Base-by-base conservation (phyloP, 2,888 invertebrate genomes). In the Aporophyla nigra region DNA sequence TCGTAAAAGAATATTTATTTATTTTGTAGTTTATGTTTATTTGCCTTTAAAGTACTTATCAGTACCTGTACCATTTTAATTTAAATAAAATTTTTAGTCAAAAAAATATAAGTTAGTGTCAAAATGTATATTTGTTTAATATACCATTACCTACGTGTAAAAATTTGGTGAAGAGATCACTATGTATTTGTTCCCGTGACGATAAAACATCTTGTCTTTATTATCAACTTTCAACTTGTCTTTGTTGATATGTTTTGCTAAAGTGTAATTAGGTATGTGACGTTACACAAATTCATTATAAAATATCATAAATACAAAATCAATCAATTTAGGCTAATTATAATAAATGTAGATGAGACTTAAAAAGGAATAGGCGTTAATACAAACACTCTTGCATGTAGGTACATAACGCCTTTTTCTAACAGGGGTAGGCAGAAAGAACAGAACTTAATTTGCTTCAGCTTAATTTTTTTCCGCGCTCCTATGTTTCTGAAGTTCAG, bases 1-100 rank as follows among this genome's bases (percentile, higher is more conserved):
- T 61, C 51, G 43, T 73, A 51, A 78, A 70, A 24, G n/a, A 58
- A 53, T 40, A 76, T 62, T 78, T 61, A 51, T 51, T 56, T 63
- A 33, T 59, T 56, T 71, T 58, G 53, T 49, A 46, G 51, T 74
- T 81, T 71, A 61, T 71, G 53, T 75, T 82, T 68, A 61, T 71
- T 69, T 46, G n/a, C n/a, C 24, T 27, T 74, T 49, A 43, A 12
- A n/a, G 51, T 33, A 16, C 16, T 51, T 53, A 53, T 16, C 5
- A n/a, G 67, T 67, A 27, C 5, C 51, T 68, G 19, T 56, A 54
- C 51, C 5, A 27, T 40, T 51, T 49, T 24, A 16, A 16, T 24
- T 14, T 21, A 1, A n/a, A n/a, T 66, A 9, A 56, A 24, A 24
- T 14, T 24, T n/a, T n/a, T n/a, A n/a, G n/a, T n/a, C n/a, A n/a